A percentile compares a stretch with the other conserved stretches of the same genome.
phyloP scores from a whole-genome alignment of 1,140 invertebrate genomes.

The Drosophila bipectinata region DNA sequence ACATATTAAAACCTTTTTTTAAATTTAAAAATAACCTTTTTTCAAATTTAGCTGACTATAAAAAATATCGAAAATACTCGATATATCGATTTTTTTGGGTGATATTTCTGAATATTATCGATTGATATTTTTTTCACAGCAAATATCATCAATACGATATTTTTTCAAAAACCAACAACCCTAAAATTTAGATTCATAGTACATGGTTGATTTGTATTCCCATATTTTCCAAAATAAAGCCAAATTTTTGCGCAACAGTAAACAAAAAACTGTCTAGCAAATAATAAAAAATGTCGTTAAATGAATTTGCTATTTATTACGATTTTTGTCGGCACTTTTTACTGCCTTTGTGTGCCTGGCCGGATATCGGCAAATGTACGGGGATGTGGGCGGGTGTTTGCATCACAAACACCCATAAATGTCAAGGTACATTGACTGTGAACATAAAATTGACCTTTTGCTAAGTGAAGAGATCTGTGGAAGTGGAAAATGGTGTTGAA shows the following conservation, averaged over 20 bases:
- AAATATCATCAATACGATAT: too few species aligned
- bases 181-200: not conserved
- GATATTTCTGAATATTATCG: too few species aligned
- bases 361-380: constrained; percentile 8
- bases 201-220: not conserved
- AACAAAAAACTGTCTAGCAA: constrained; percentile 25
- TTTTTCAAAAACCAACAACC: too few species aligned
- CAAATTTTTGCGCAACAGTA: not conserved
- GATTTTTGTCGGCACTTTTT: constrained; percentile 8
- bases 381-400: constrained; percentile 16
- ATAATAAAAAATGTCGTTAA: constrained; percentile 39
- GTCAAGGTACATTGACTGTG: constrained; percentile 59
- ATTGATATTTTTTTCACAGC: too few species aligned
- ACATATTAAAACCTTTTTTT: too few species aligned
- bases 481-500: constrained; percentile 13
- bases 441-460: constrained; percentile 50
- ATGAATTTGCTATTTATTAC: constrained; percentile 54
- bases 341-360: constrained; percentile 1
- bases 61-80: too few species aligned
- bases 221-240: constrained; percentile 1
- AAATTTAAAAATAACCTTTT: too few species aligned
- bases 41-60: too few species aligned
- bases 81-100: too few species aligned
- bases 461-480: not conserved
- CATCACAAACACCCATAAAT: constrained; percentile 42